These are phyloP conservation scores for Xylocopa sonorina DNA, from an alignment of 1,140 invertebrate species.

Conservation along the genomic window DNA sequence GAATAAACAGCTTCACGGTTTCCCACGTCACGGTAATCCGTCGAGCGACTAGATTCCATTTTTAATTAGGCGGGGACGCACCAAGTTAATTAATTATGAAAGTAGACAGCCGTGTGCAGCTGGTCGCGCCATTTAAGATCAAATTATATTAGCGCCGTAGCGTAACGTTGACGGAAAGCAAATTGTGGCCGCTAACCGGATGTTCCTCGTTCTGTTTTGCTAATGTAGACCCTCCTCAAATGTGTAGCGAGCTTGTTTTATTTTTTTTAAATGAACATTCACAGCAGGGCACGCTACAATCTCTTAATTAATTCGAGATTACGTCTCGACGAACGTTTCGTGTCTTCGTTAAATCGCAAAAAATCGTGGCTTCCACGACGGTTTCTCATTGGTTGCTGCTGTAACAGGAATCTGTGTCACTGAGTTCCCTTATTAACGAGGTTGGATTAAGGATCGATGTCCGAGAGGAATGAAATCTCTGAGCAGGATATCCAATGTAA, in stretches of 20 bases:
- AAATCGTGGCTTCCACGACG: no score
- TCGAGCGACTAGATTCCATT: neutral
- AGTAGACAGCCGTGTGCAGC: neutral
- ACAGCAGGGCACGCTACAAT: no score
- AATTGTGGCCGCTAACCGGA: neutral
- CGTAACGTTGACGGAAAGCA: conserved; percentile 24
- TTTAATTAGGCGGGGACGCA: conserved; percentile 13
- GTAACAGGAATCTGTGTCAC: neutral
- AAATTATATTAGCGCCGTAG: conserved; percentile 30
- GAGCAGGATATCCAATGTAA: no score
- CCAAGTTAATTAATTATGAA: conserved; percentile 25
- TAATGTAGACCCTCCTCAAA: neutral
- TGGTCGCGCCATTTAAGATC: conserved; percentile 21
- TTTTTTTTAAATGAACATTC: conserved; percentile 30
- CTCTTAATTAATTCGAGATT: no score
- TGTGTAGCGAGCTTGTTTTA: neutral
- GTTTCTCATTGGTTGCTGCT: neutral
- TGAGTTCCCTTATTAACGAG: neutral
- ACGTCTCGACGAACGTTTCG: no score
- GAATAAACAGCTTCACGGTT: no score
- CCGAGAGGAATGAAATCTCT: neutral
- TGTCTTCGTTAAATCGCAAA: neutral
- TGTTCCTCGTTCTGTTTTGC: neutral
- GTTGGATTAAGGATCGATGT: neutral
- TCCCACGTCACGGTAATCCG: neutral